Evolutionary conservation across 1,140 invertebrate species (phyloP).

Genomic region (Ruditapes philippinarum): DNA sequence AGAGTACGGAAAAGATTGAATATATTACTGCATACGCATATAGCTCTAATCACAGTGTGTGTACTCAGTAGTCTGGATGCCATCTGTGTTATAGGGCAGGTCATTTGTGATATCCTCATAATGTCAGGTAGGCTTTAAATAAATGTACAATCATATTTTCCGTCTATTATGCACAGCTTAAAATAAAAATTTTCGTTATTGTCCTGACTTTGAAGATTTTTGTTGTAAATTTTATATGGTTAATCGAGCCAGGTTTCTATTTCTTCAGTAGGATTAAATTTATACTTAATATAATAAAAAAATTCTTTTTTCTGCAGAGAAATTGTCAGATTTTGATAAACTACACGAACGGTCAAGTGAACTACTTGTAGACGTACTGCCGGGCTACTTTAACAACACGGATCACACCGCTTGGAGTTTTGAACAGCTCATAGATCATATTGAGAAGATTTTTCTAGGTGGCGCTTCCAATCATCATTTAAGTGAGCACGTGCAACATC

Average conservation of each 20-base stretch:
- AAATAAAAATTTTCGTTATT: too few relatives aligned
- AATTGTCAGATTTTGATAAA: conserved; percentile 63
- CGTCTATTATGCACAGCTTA: too few relatives aligned
- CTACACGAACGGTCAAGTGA: conserved; percentile 56
- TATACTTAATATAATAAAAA: too few relatives aligned
- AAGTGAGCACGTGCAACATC: background rate
- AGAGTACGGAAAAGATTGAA: conserved; percentile 81
- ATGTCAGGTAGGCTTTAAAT: conserved; percentile 82
- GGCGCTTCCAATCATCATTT: background rate
- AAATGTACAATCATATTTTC: too few relatives aligned
- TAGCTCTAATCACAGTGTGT: conserved; percentile 79
- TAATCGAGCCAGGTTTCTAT: too few relatives aligned
- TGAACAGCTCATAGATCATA: conserved; percentile 41
- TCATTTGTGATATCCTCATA: conserved; percentile 84
- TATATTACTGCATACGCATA: conserved; percentile 80
- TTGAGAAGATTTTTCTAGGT: background rate
- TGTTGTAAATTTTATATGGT: too few relatives aligned
- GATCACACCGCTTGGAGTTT: conserved; percentile 23
- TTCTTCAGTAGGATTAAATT: too few relatives aligned
- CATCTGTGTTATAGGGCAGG: conserved; percentile 81
- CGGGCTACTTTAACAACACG: conserved; percentile 47
- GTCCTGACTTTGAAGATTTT: too few relatives aligned
- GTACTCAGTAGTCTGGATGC: conserved; percentile 79
- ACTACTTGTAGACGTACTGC: conserved; percentile 61
- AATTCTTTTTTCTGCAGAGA: conserved; percentile 67